Percentiles rank a stretch among this genome's conserved stretches.
These are phyloP conservation scores for Leptinotarsa defecta DNA, from an alignment of 1,140 invertebrate species.

Conservation along the genomic window DNA sequence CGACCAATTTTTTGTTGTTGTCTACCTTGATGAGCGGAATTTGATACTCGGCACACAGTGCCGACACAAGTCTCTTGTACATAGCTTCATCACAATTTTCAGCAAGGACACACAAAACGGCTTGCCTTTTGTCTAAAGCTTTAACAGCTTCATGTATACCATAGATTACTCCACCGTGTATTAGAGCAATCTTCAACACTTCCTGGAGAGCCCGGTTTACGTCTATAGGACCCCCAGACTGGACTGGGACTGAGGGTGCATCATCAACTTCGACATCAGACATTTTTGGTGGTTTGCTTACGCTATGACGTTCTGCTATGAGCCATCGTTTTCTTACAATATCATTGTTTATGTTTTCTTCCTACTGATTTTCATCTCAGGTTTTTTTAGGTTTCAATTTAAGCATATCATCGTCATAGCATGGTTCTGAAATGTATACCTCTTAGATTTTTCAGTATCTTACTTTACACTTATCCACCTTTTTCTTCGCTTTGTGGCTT, in stretches of 20 bases:
- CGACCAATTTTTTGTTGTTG: slow-evolving; percentile 97
- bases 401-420: too few relatives aligned
- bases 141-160: slow-evolving; percentile 97
- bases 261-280: slow-evolving; percentile 70
- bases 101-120: slow-evolving; percentile 93
- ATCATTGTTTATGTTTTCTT: too few relatives aligned
- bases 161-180: slow-evolving; percentile 92
- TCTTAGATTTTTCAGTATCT: too few relatives aligned
- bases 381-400: too few relatives aligned
- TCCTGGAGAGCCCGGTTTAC: slow-evolving; percentile 95
- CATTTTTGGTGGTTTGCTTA: slow-evolving; percentile 58
- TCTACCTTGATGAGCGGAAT: slow-evolving; percentile 97
- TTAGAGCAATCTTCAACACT: slow-evolving; percentile 93
- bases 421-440: too few relatives aligned
- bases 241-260: slow-evolving; percentile 61
- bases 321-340: too few relatives aligned
- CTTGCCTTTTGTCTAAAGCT: slow-evolving; percentile 96
- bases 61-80: slow-evolving; percentile 77
- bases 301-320: not conserved
- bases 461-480: too few relatives aligned
- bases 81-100: slow-evolving; percentile 97
- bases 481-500: too few relatives aligned
- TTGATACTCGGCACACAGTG: slow-evolving; percentile 89
- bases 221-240: slow-evolving; percentile 80
- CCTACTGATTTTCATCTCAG: too few relatives aligned